Evolutionary conservation across 92 coral and sea anemone genomes (phyloP).

Genomic region (Umimayanthus chanpuru): DNA sequence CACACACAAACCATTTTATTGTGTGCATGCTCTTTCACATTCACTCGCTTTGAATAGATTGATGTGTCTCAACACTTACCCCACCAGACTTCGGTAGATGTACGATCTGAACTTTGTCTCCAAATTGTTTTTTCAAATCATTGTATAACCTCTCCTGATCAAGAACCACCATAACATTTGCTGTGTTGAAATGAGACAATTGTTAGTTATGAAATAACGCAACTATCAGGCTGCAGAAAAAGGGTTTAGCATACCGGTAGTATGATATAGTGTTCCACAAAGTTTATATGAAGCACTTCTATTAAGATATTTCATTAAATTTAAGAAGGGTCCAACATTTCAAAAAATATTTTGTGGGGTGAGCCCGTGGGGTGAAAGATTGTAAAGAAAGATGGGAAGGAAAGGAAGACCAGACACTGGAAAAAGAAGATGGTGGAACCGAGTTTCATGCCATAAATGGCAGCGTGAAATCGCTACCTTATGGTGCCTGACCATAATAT

Average conservation of each 20-base stretch:
- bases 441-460: no score
- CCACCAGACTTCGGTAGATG: constrained; percentile 99
- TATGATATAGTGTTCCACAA: no score
- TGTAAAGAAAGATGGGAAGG: no score
- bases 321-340: no score
- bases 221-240: not conserved
- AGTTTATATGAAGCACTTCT: no score
- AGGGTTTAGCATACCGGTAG: not conserved
- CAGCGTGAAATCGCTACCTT: no score
- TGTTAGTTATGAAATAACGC: not conserved
- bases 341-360: no score
- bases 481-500: no score
- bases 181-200: constrained; percentile 37
- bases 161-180: constrained; percentile 92
- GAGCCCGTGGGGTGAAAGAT: no score
- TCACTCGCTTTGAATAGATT: not conserved
- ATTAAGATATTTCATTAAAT: no score
- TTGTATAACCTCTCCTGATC: constrained; percentile 97
- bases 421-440: no score
- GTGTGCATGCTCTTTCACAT: not conserved
- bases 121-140: constrained; percentile 93
- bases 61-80: constrained; percentile 56
- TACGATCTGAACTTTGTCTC: constrained; percentile 83
- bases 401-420: no score
- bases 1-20: not conserved